These are phyloP conservation scores for Pseudochirops cupreus DNA, from an alignment of 2,797 vertebrate species.

Conservation along the genomic window DNA sequence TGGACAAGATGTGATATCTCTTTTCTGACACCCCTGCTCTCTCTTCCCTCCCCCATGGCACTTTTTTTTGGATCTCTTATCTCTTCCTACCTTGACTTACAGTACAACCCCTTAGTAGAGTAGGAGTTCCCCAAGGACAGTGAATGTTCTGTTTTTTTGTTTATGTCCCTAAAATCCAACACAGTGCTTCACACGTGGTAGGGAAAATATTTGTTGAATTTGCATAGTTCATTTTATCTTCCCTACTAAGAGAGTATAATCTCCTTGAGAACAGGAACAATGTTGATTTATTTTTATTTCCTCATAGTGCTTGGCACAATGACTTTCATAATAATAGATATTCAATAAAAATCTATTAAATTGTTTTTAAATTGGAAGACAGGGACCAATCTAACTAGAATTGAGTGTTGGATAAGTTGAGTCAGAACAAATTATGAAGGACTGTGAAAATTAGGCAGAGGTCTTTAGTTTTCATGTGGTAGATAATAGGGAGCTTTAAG, in stretches of 20 bases:
- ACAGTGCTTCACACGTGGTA: not conserved
- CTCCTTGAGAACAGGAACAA: not conserved
- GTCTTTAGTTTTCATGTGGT: not conserved
- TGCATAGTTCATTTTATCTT: not conserved
- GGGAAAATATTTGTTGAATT: not conserved
- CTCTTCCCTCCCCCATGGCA: not conserved
- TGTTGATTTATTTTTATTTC: conserved; percentile 1
- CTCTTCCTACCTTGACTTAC: not conserved
- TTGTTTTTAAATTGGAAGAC: not conserved
- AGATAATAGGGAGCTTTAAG: not conserved
- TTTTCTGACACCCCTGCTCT: not conserved
- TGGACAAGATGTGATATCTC: not conserved
- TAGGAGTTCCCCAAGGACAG: not conserved
- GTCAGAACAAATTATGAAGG: not conserved
- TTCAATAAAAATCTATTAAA: not conserved
- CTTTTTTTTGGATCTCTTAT: not conserved
- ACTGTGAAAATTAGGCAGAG: not conserved
- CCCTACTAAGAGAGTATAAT: not conserved
- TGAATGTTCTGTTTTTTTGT: not conserved
- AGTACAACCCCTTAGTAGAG: not conserved
- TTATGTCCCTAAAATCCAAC: not conserved
- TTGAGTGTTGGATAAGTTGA: not conserved
- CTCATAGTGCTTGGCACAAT: not conserved
- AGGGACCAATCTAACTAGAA: not conserved
- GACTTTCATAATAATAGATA: not conserved